Base-by-base conservation (phyloP, 2,888 invertebrate species). In the Drosophila niveifrons region DNA sequence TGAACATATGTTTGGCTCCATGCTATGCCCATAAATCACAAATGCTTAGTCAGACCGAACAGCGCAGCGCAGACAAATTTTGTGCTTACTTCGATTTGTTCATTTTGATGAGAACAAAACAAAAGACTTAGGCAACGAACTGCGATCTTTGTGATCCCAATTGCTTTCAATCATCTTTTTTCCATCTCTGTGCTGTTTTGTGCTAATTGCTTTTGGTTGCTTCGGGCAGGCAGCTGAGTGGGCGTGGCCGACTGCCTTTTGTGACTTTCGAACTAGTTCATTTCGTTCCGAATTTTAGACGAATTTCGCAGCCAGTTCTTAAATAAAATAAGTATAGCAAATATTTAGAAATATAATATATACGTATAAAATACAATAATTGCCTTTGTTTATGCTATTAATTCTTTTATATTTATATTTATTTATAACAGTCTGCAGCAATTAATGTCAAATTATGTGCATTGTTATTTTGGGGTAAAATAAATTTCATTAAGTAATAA, bases 71-170 rank as follows among this genome's bases (percentile, higher is more conserved):
- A 82, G 72, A 68, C 74, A 65, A 55, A 63, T 72, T 23, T 23
- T 75, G 46, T 53, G 43, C 18, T 41, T 43, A 28, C 52, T 59
- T 15, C n/a, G 41, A 44, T 50, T 48, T 63, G 46, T 44, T 41
- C 48, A 31, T 28, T 48, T 63, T 58, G 78, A 65, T 83, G 82
- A 78, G 75, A 79, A 87, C 84, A 68, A 73, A 71, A 83, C 84
- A 74, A 87, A 83, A 78, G 82, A 84, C 82, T 84, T 82, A 47
- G 51, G 82, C 84, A 84, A 84, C 84, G 55, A 84, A 84, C 82
- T 36, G 50, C 70, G 70, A 52, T 44, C 29, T 44, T 61, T 63
- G 10, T 58, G 64, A 55, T 61, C 55, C 68, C 61, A 68, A 72
- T 75, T 50, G 57, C 23, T 17, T 44, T 52, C 47, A 50, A 64